Conservation (phyloP, 2,797 vertebrate genomes). For the Etheostoma nigrum region DNA sequence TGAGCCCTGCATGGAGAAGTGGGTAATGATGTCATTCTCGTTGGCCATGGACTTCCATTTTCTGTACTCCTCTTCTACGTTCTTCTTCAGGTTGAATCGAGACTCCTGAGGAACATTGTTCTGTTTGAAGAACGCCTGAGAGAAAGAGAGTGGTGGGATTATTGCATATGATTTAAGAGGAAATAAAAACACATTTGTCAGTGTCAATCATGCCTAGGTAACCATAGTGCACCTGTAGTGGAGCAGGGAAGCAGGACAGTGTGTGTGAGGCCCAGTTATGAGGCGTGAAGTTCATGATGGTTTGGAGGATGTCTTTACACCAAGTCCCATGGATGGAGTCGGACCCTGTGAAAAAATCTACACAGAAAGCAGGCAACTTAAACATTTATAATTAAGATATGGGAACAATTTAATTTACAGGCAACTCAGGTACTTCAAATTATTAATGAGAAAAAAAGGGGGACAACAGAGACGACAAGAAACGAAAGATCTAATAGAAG, state of each 20-base stretch:
- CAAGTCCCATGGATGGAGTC: slow-evolving; percentile 99
- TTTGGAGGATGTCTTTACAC: slow-evolving; percentile 99
- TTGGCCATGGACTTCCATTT: slow-evolving; percentile 99
- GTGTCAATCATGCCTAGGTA: neutral
- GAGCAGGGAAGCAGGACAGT: slow-evolving; percentile 96
- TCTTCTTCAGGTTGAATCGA: slow-evolving; percentile 98
- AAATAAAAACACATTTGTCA: neutral
- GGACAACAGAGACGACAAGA: rapidly evolving
- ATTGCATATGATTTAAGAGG: neutral
- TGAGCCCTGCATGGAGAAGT: slow-evolving; percentile 96
- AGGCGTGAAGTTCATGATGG: slow-evolving; percentile 98
- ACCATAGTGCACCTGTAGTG: slow-evolving; percentile 87
- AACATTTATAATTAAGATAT: neutral
- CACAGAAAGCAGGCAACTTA: neutral
- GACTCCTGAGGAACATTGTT: slow-evolving; percentile 99
- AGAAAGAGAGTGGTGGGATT: neutral
- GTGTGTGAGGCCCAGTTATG: slow-evolving; percentile 99
- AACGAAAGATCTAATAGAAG: neutral
- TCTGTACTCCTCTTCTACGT: slow-evolving; percentile 98
- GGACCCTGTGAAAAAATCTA: slow-evolving; percentile 98
- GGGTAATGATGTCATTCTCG: slow-evolving; percentile 97
- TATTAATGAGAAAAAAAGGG: neutral
- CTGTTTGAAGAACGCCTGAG: slow-evolving; percentile 97
- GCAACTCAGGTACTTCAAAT: neutral
- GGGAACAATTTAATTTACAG: no score